A percentile compares a stretch with the other conserved stretches of the same genome.
These are phyloP conservation scores for Iselma pallidipennis DNA, from an alignment of 2,888 invertebrate genomes.

Conservation along the genomic window DNA sequence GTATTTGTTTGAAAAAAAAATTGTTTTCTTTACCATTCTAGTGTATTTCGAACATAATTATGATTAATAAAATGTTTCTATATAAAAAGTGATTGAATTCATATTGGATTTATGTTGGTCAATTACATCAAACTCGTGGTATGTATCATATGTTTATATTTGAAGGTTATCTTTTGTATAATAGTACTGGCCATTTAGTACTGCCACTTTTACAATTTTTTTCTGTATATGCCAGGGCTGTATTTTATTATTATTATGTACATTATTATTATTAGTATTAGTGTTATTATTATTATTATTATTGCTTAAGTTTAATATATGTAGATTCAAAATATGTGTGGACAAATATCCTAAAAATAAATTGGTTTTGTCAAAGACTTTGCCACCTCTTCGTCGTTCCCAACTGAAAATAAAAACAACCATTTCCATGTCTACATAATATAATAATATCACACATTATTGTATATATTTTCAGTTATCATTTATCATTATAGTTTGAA, in stretches of 20 bases:
- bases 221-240: not conserved
- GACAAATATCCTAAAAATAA: no score
- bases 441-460: no score
- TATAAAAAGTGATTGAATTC: not conserved
- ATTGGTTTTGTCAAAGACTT: not conserved
- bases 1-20: conserved; percentile 10
- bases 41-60: not conserved
- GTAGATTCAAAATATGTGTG: no score
- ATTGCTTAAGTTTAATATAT: no score
- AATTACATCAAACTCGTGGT: conserved; percentile 3
- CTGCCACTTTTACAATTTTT: conserved; percentile 15
- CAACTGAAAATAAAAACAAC: conserved; percentile 9
- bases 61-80: conserved; percentile 1
- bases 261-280: no score
- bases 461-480: not conserved
- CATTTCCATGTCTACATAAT: conserved; percentile 9
- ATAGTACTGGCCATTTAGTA: conserved; percentile 1
- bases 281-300: no score
- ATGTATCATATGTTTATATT: conserved; percentile 28
- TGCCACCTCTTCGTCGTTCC: not conserved
- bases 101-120: conserved; percentile 1
- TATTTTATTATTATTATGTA: no score
- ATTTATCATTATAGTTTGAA: conserved; percentile 17
- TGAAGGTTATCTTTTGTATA: conserved; percentile 29
- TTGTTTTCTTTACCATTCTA: conserved; percentile 1